phyloP scores from a whole-genome alignment of 2,888 invertebrate species.

The Drosophila macrospina region DNA sequence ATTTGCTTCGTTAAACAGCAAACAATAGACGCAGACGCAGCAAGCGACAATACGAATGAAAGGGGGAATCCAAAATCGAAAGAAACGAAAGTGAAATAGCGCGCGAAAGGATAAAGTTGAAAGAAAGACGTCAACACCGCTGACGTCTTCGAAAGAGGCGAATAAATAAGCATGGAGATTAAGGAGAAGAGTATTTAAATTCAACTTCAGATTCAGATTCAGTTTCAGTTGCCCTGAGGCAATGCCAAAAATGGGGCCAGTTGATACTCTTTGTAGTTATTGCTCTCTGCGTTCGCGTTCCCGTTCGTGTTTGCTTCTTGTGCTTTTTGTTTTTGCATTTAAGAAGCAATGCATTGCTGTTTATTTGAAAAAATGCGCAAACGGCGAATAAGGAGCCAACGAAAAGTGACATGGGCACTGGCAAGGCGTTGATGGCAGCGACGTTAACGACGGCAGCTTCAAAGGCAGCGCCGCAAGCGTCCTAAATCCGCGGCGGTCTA shows the following conservation, averaged over 20 bases:
- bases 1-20: constrained; percentile 83
- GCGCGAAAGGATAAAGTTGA: constrained; percentile 70
- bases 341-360: constrained; percentile 50
- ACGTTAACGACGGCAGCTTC: constrained; percentile 55
- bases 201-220: constrained; percentile 5
- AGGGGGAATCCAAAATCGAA: constrained; percentile 19
- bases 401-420: constrained; percentile 51
- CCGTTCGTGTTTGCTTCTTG: constrained; percentile 1
- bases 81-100: constrained; percentile 44
- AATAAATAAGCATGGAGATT: constrained; percentile 4
- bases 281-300: no score
- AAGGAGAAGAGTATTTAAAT: not conserved
- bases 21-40: constrained; percentile 58
- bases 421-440: constrained; percentile 69
- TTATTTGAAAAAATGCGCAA: constrained; percentile 48
- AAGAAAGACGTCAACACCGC: constrained; percentile 50
- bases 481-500: constrained; percentile 41
- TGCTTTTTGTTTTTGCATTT: constrained; percentile 25
- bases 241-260: constrained; percentile 25
- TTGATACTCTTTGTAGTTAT: constrained; percentile 52
- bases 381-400: constrained; percentile 35
- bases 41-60: constrained; percentile 1
- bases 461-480: constrained; percentile 65
- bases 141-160: constrained; percentile 45
- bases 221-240: constrained; percentile 45